Percentiles rank a stretch among this genome's conserved stretches.
These are phyloP conservation scores for Torymus tubicola DNA, from an alignment of 2,888 invertebrate genomes.

Conservation along the genomic window DNA sequence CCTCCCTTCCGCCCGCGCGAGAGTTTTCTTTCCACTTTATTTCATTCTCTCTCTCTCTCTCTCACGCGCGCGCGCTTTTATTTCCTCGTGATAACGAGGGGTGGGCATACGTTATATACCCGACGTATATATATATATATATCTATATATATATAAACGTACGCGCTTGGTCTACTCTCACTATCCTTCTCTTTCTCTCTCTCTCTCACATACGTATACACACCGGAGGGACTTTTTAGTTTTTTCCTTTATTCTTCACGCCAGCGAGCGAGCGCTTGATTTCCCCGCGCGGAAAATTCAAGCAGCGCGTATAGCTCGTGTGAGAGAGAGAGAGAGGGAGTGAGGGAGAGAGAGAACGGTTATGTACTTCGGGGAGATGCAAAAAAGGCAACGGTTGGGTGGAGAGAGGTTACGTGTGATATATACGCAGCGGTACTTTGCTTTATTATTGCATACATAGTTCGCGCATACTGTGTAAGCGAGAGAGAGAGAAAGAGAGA, in stretches of 20 bases:
- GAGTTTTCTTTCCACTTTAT: constrained; percentile 32
- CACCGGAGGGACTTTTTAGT: neutral
- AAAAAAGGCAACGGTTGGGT: neutral
- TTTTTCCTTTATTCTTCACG: too few relatives aligned
- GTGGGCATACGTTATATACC: neutral
- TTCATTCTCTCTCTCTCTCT: constrained; percentile 1
- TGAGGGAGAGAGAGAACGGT: neutral
- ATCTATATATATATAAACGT: neutral
- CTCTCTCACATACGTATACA: too few relatives aligned
- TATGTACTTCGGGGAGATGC: neutral
- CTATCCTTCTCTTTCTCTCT: too few relatives aligned
- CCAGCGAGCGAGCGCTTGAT: neutral
- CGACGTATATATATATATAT: constrained; percentile 1
- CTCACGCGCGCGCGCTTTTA: neutral
- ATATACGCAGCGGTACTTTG: constrained; percentile 13
- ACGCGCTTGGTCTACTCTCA: too few relatives aligned
- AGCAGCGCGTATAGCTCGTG: constrained; percentile 5
- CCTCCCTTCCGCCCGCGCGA: neutral
- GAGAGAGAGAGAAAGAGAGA: too few relatives aligned
- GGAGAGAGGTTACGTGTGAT: neutral
- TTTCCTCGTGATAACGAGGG: constrained; percentile 34
- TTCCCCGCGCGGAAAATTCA: neutral
- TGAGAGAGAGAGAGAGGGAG: neutral
- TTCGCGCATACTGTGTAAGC: constrained; percentile 13
- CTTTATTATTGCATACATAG: constrained; percentile 37